Base-by-base conservation (phyloP, 2,113 vertebrate genomes). In the Orthonyx spaldingii region DNA sequence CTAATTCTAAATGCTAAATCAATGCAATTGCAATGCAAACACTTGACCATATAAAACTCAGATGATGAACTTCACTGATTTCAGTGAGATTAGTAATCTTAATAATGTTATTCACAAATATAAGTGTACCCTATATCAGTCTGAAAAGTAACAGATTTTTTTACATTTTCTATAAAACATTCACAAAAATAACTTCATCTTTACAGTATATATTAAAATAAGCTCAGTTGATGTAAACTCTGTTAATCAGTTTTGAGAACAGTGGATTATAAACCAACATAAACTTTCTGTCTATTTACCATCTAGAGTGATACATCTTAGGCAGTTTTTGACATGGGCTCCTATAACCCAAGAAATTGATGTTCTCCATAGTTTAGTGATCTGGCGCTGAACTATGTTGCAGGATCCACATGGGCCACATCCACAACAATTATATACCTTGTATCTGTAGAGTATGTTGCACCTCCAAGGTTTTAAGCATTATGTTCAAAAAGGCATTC, bases 361-460 rank as follows among this genome's bases (percentile, higher is more conserved):
- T 18, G 10, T 35, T 64, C 50, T 57, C 37, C 1, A 0, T 28
- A 22, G 28, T 76, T 63, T 21, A 50, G 23, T 21, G 4, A 37
- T 5, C 59, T 28, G 42, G 9, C 33, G 50, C 44, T 55, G 41
- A 41, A 56, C 47, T 9, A 0, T 2, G 7, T 7, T 57, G 60
- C 76, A 81, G 68, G 41, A 46, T 55, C 21, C 37, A 39, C 22
- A 6, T 0, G 5, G 39, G 30, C 49, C 28, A 84, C 42, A 75
- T 64, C 41, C 10, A 23, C 32, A 16, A 11, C 0, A 6, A 42
- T 42, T 32, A 4, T 0, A 46, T 20, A 47, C 37, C 20, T 42
- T 0, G 0, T 3, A 22, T 30, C 61, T 60, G 17, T 18, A 46
- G 35, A 46, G 9, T 4, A 42, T 5, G 6, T 7, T 75, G 61